Evolutionary conservation across 2,113 vertebrate genomes (phyloP).

Genomic region (Piaya cayana): DNA sequence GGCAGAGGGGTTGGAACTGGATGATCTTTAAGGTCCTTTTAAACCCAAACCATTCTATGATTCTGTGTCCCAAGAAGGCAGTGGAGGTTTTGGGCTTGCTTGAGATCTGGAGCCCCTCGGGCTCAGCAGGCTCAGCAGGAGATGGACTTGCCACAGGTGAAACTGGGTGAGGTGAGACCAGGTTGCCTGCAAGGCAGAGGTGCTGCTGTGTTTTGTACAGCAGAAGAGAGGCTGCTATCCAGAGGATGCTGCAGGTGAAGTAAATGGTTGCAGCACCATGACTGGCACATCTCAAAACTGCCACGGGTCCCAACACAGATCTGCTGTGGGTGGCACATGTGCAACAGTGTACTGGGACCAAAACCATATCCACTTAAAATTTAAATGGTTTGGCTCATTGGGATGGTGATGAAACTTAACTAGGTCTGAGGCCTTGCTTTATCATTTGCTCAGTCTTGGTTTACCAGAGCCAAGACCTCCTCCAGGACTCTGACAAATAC

Average conservation of each 20-base stretch:
- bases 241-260: neutral
- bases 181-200: neutral
- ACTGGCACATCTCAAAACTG: neutral
- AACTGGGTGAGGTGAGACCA: accelerated
- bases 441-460: neutral
- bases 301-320: neutral
- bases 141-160: neutral
- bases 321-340: too few relatives aligned
- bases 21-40: too few relatives aligned
- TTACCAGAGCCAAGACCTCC: neutral
- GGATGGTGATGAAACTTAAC: neutral
- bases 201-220: neutral
- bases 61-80: accelerated
- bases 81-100: neutral
- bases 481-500: neutral
- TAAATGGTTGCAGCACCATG: neutral
- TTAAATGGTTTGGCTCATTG: accelerated
- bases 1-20: too few relatives aligned
- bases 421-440: neutral
- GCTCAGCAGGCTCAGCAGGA: neutral
- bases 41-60: too few relatives aligned
- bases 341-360: accelerated
- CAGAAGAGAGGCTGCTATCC: neutral
- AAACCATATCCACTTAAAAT: neutral
- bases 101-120: neutral